Base-by-base conservation (phyloP, 2,113 vertebrate species). In the Picathartes gymnocephalus region DNA sequence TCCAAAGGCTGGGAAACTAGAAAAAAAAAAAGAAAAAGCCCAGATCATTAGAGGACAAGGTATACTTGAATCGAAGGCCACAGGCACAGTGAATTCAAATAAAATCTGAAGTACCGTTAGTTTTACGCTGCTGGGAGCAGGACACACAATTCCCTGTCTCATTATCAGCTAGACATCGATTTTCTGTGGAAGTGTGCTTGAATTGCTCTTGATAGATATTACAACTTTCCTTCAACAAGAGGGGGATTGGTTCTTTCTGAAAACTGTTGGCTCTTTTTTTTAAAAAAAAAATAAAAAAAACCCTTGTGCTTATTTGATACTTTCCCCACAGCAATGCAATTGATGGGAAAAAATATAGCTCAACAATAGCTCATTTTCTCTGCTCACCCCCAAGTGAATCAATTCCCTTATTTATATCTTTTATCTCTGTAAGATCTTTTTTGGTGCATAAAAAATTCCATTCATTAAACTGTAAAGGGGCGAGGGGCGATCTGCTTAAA, bases 351-450 rank as follows among this genome's bases (percentile, higher is more conserved):
- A 92, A 91, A 73, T 21, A 62, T 39, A 39, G 39, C 42, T 88
- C 56, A 72, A 65, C 58, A 51, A 68, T 45, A 71, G n/a, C 40
- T 95, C 54, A 40, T 95, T 95, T 94, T 91, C 70, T 93, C 44
- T 91, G 66, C 39, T 95, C 66, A 58, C 35, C 79, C 73, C 77
- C 77, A 85, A 71, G 82, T 50, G 17, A 91, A 95, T 79, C 65
- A 39, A 30, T 76, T 79, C 35, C 78, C 79, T 96, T 69, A 65
- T 96, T 92, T 94, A 42, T 86, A 57, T 78, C 72, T 73, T 27
- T 71, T 90, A n/a, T 92, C 85, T 90, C 81, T 4, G 3, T 77
- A 71, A 76, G 47, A 78, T 81, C 92, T 83, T 90, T 60, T n/a
- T 28, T 54, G 37, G 35, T 56, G 64, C 42, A 77, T 90, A 73